Conservation (phyloP, 2,888 invertebrate species). For the Lasioglossum villosulum region DNA sequence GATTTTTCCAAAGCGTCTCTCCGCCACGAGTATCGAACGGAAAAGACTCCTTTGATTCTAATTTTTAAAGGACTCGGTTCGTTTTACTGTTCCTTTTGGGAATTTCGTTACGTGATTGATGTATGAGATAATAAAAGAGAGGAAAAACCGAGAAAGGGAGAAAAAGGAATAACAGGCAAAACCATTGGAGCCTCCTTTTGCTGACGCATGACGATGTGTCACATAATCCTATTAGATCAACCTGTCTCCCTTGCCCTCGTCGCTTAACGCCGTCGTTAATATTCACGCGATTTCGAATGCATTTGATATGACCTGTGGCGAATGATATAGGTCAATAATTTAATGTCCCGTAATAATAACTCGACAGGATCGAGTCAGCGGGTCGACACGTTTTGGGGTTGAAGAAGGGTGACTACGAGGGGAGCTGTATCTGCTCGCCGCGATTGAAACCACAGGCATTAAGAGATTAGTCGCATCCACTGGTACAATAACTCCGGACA, state of each 20-base stretch:
- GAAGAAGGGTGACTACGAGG: slow-evolving; percentile 16
- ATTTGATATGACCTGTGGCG: slow-evolving; percentile 57
- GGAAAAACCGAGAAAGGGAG: background rate
- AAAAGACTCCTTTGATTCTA: too few species aligned
- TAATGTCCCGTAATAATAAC: slow-evolving; percentile 58
- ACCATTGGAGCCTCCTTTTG: background rate
- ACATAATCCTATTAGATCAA: slow-evolving; percentile 59
- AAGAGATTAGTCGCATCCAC: slow-evolving; percentile 64
- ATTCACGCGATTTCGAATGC: slow-evolving; percentile 66
- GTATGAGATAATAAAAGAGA: background rate
- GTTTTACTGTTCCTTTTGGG: background rate
- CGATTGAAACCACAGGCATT: slow-evolving; percentile 36
- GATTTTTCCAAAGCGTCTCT: background rate
- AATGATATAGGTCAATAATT: slow-evolving; percentile 63
- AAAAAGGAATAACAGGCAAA: background rate
- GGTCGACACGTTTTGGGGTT: slow-evolving; percentile 8
- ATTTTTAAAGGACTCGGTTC: slow-evolving; percentile 4
- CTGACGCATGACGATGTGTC: slow-evolving; percentile 37
- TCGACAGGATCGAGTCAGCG: slow-evolving; percentile 20
- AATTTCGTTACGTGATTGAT: background rate
- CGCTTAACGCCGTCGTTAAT: slow-evolving; percentile 62
- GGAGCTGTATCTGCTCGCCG: slow-evolving; percentile 7
- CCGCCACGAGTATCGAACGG: background rate
- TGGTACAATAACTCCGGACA: slow-evolving; percentile 18
- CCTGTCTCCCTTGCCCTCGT: slow-evolving; percentile 24